Evolutionary conservation across 92 coral and sea anemone species (phyloP), one percentile per base, ranked within the genome.

Genomic region (Porites evermanni): DNA sequence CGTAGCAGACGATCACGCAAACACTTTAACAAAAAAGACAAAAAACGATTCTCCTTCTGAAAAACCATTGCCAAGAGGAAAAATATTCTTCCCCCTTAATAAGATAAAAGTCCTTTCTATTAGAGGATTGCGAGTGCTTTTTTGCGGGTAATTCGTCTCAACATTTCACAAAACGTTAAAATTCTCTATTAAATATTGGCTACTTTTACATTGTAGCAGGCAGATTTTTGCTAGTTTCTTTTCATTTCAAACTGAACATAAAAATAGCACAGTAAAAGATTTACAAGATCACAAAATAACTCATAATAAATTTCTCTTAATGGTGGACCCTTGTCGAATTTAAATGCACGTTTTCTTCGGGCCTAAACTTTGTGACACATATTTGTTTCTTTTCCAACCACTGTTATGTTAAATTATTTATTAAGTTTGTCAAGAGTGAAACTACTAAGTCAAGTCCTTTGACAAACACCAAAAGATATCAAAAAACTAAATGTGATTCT

Each of bases 401-500:
- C 58, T 64, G 12, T 47, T 63, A 53, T 44, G 67, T 32, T 81
- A 47, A 81, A 83, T 83, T 74, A 83, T 83, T 83, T 73, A 83
- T 74, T 74, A 50, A 63, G 87, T 73, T 74, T 73, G 87, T 74
- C 80, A 83, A 73, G 87, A 83, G 80, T 83, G 80, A 73, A 74
- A 74, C 80, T 38, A 72, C 52, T 61, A 52, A 47, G 66, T 53
- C 51, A 73, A 61, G 66, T 83, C 74, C 21, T 53, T 73, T 72
- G 71, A 54, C 60, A 83, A 74, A 73, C 80, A 65, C 51, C 61
- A 74, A 64, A 51, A 83, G 60, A 53, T 58, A 16, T 74, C 8
- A 53, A 51, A 44, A n/a, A 72, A 52, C 58, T 6, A 56, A 60
- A 72, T n/a, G 47, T 53, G 50, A 81, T 81, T 32, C 59, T 69